Evolutionary conservation across 2,113 vertebrate species (phyloP), one percentile per base, ranked within the genome.

Genomic region (Cyphomyrus discorhynchus): DNA sequence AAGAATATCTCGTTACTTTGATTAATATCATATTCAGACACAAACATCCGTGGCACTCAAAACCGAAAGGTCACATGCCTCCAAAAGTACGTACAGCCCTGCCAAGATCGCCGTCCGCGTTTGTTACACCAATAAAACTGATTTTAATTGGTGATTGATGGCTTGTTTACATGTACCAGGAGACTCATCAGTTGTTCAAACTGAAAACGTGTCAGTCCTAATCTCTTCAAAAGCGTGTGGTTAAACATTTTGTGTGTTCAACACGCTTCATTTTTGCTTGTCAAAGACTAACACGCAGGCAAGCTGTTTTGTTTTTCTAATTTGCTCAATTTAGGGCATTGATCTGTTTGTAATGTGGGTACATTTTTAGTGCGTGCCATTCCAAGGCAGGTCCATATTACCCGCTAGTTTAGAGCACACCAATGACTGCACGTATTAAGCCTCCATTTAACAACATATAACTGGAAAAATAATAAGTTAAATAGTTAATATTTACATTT

Each of bases 1-100:
- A 21, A 92, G 85, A 88, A 91, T 88, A 89, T 91, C 66, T 91
- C 58, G 90, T 93, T 91, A 89, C 62, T 62, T 62, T 45, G 74
- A 88, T 91, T 85, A 77, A 42, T 27, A 19, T 87, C 52, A 70
- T 88, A 46, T 53, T 46, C 50, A 39, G 27, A 49, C 15, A 77
- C 89, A 87, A 62, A 88, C 49, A 89, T 88, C 21, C 3, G 45
- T 87, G 77, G 52, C 85, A 82, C 88, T 84, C 83, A 50, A 88
- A 90, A 2, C 49, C 19, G 9, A 42, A 87, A 88, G 77, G n/a
- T 35, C 9, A 35, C 53, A 19, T 17, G 10, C 10, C 2, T 42
- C 35, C 7, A 3, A 10, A 6, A 7, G 45, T 53, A 9, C 0
- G 7, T 50, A 5, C 31, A 3, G 17, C 21, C 5, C 53, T 39